These are phyloP conservation scores for Eucriotettix oculatus DNA, from an alignment of 2,888 invertebrate genomes.

Conservation along the genomic window DNA sequence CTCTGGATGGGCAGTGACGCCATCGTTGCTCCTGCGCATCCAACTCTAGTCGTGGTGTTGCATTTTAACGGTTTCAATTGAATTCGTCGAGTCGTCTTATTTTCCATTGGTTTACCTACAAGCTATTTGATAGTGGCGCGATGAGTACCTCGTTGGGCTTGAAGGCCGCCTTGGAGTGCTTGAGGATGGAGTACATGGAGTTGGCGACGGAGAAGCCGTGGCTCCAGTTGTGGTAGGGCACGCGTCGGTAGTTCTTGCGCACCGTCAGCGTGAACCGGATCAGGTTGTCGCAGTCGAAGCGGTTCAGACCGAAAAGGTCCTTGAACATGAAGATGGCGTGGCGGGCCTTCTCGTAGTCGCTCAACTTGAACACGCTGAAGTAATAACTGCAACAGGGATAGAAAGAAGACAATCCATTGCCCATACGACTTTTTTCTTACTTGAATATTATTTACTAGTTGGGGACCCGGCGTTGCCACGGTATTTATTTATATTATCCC, in stretches of 20 bases:
- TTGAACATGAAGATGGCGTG: constrained; percentile 60
- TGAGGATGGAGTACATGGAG: constrained; percentile 60
- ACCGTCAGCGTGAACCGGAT: constrained; percentile 63
- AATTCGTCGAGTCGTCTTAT: too few species aligned
- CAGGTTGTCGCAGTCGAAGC: constrained; percentile 50
- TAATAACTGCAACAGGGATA: constrained; percentile 32
- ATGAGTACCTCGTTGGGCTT: constrained; percentile 38
- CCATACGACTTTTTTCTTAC: too few species aligned
- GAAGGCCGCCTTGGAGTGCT: constrained; percentile 36
- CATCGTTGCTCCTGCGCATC: too few species aligned
- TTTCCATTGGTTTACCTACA: too few species aligned
- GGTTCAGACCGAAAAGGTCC: constrained; percentile 45
- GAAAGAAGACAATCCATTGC: too few species aligned
- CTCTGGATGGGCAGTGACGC: too few species aligned
- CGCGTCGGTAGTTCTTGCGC: constrained; percentile 65
- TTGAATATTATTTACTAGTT: too few species aligned
- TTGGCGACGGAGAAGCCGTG: constrained; percentile 80
- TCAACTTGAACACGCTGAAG: constrained; percentile 53
- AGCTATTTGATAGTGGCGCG: too few species aligned
- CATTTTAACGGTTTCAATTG: too few species aligned
- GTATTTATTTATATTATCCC: too few species aligned
- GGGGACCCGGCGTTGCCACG: too few species aligned
- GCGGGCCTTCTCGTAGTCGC: constrained; percentile 53
- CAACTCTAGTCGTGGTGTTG: too few species aligned
- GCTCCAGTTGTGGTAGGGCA: constrained; percentile 78